A percentile compares a stretch with the other conserved stretches of the same genome.
These are phyloP conservation scores for Irena cyanogastra DNA, from an alignment of 2,113 vertebrate genomes.

Conservation along the genomic window DNA sequence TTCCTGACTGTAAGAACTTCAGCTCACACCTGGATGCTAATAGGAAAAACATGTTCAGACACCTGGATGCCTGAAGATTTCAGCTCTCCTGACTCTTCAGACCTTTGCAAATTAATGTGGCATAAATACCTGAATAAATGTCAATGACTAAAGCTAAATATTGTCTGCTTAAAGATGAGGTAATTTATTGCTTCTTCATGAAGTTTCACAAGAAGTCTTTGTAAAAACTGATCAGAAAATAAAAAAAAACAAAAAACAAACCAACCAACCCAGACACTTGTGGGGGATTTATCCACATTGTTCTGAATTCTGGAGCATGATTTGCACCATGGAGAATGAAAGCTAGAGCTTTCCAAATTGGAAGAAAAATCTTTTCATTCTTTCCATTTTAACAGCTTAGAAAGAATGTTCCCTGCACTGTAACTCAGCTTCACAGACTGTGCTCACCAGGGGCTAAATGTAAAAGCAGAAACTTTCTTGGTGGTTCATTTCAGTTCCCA, in stretches of 20 bases:
- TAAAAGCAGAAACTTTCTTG: background rate
- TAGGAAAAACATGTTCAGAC: slow-evolving; percentile 35
- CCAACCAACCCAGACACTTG: background rate
- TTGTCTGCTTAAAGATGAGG: background rate
- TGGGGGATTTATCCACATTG: background rate
- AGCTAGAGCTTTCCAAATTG: slow-evolving; percentile 30
- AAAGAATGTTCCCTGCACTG: background rate
- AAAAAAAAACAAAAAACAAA: accelerated
- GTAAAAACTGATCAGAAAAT: background rate
- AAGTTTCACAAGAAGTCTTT: background rate
- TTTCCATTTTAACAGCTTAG: slow-evolving; percentile 44
- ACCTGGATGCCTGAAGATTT: background rate
- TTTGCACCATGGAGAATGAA: background rate
- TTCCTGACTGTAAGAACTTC: slow-evolving; percentile 25
- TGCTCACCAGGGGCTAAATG: background rate
- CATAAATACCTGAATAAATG: background rate
- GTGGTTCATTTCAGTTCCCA: background rate
- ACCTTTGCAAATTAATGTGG: background rate
- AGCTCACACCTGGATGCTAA: slow-evolving; percentile 42
- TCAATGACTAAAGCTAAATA: background rate
- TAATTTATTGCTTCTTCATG: background rate
- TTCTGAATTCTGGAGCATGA: background rate
- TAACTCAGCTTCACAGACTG: background rate
- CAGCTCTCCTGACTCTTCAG: background rate
- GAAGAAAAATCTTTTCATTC: slow-evolving; percentile 17